Base-by-base conservation (phyloP, 2,797 vertebrate genomes). In the Molossus molossus region DNA sequence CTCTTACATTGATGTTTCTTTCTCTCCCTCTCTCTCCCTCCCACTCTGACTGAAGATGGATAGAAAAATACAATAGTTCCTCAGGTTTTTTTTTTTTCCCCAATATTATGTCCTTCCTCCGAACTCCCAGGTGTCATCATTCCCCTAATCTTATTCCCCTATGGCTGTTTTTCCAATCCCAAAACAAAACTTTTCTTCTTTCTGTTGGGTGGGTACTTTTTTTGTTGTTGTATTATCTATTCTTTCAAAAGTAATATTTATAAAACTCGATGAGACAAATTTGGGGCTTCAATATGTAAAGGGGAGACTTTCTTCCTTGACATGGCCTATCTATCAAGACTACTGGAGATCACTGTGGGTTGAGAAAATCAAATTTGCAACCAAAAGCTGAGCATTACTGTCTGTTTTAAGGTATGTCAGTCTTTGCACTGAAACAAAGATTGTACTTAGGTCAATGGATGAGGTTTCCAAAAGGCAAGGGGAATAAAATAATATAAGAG, bases 321-420 rank as follows among this genome's bases (percentile, higher is more conserved):
- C 1, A 70, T 58, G 25, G 23, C 17, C n/a, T 83, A 58, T 6
- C 48, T 45, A 11, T 57, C 9, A 64, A 91, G 37, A 25, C n/a
- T 65, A 50, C 2, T 80, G 18, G 15, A 64, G 40, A 83, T 65
- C 33, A 57, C 27, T 65, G 1, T 73, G 15, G 20, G 48, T 21
- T 17, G 12, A 79, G 33, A 14, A 79, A 95, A 87, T 65, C 67
- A 72, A 90, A 92, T 58, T 82, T 87, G 5, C 45, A 58, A 17
- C 14, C 53, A 82, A 60, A 93, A 94, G 15, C 21, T 75, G 45
- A 83, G 58, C 4, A 14, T 62, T 20, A 23, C 6, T 53, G 5
- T 79, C 29, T 93, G 11, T 58, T 76, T 79, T 79, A 70, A 60
- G 50, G 4, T 65, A 0, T 64, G 37, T 65, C 12, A 33, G 21